Conservation (phyloP, 2,888 invertebrate species). For the Dicyrtoma fusca region DNA sequence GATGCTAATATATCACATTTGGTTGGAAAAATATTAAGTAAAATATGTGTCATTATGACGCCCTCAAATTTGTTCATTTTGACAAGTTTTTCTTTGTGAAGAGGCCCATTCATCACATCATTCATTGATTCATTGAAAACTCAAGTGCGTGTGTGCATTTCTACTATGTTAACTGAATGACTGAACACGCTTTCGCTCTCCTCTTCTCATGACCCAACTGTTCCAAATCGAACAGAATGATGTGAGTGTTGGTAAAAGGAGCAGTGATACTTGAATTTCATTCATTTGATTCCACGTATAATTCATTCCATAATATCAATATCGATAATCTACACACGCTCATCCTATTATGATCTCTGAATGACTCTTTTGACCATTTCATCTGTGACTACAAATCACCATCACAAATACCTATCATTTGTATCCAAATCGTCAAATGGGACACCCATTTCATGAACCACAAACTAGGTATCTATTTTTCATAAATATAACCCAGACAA, state of each 20-base stretch:
- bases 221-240: no score
- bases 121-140: constrained; percentile 3
- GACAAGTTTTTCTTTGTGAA: background rate
- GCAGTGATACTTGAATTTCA: background rate
- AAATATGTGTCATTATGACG: constrained; percentile 14
- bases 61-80: constrained; percentile 28
- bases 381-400: no score
- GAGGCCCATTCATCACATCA: constrained; percentile 7
- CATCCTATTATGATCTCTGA: constrained; percentile 8
- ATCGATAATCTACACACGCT: constrained; percentile 27
- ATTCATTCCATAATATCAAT: background rate
- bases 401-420: no score
- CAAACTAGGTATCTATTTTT: no score
- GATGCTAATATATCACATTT: constrained; percentile 12
- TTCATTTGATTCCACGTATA: background rate
- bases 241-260: no score
- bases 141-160: background rate
- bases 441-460: no score
- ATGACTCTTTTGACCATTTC: no score
- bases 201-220: background rate
- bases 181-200: background rate
- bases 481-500: no score
- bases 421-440: no score
- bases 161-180: background rate
- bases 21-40: constrained; percentile 20